These are phyloP conservation scores for Camelus dromedarius DNA, from an alignment of 2,113 vertebrate genomes.

Conservation along the genomic window DNA sequence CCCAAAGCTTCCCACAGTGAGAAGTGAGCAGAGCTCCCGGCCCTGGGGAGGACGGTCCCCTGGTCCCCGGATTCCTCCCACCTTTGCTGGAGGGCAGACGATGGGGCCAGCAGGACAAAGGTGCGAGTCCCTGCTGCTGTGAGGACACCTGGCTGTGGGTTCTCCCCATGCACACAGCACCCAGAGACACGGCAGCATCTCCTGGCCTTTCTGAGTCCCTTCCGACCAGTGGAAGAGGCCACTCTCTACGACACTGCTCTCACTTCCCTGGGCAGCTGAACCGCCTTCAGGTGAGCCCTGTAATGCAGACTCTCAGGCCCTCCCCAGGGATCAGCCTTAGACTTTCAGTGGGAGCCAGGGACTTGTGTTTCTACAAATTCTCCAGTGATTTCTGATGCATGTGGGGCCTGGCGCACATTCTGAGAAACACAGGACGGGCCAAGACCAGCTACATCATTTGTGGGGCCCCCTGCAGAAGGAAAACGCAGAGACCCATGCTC, in stretches of 20 bases:
- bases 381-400: neutral
- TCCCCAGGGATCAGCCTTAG: neutral
- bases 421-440: neutral
- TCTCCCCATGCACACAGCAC: neutral
- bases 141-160: too few species aligned
- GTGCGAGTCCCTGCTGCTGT: neutral
- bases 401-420: neutral
- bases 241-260: neutral
- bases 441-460: neutral
- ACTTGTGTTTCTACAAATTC: neutral
- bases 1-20: fast-evolving
- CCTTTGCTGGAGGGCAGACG: neutral
- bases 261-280: neutral
- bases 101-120: fast-evolving
- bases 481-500: fast-evolving
- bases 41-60: too few species aligned
- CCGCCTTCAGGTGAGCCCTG: neutral
- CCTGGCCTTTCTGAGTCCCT: neutral
- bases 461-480: neutral
- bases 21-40: fast-evolving
- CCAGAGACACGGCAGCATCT: neutral
- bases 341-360: fast-evolving
- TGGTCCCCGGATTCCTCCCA: neutral
- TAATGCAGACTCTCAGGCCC: neutral
- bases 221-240: neutral